Conservation (phyloP, 2,888 invertebrate genomes). For the Apotomis betuletana region DNA sequence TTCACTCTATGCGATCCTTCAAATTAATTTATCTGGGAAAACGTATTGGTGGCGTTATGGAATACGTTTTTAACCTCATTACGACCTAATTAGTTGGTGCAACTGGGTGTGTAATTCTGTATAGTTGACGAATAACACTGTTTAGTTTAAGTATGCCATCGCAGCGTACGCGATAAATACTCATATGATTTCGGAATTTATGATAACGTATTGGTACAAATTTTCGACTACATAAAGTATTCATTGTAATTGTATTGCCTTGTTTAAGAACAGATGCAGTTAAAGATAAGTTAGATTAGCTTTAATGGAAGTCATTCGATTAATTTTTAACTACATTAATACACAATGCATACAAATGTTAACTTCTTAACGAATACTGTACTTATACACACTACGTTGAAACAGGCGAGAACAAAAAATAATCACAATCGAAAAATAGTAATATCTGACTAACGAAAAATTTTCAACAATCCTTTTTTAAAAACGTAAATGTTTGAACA, state of each 20-base stretch:
- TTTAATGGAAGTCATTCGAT: constrained; percentile 38
- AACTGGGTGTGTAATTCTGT: neutral
- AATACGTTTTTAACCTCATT: no score
- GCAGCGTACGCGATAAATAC: neutral
- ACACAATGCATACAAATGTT: constrained; percentile 42
- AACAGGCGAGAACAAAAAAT: constrained; percentile 55
- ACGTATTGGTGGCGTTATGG: no score
- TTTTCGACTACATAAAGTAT: neutral
- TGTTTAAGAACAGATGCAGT: neutral
- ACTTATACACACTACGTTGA: constrained; percentile 58
- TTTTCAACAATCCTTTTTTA: constrained; percentile 75
- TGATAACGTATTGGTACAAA: neutral
- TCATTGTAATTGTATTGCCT: neutral
- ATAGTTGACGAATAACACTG: neutral
- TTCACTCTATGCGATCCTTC: no score
- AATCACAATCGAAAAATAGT: constrained; percentile 79
- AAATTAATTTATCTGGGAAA: no score
- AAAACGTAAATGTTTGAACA: constrained; percentile 48
- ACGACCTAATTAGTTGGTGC: no score
- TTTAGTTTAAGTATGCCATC: neutral
- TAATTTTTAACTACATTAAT: constrained; percentile 38
- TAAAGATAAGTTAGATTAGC: constrained; percentile 32
- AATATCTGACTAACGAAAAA: constrained; percentile 73
- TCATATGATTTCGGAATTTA: neutral
- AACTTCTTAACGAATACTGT: constrained; percentile 61